Evolutionary conservation across 2,888 invertebrate species (phyloP), one percentile per base, ranked within the genome.

Genomic region (Protula sp.): DNA sequence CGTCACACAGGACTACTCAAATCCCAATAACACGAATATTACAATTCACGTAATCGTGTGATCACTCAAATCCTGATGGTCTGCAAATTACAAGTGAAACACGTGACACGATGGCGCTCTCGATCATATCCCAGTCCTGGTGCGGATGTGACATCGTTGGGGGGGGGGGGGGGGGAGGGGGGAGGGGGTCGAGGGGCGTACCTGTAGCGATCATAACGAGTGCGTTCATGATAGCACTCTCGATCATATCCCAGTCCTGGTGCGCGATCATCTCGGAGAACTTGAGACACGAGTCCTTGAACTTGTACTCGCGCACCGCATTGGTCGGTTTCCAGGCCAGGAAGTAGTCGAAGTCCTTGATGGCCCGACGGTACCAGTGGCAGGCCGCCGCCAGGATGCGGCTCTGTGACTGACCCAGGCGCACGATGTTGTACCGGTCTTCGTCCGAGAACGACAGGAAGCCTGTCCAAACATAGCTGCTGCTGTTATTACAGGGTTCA

Each of bases 351-450:
- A 67, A 67, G 30, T 67, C 58, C 3, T 55, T 28, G 30, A 38
- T 48, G 26, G 53, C 30, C 22, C 59, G 57, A 54, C 63, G 51
- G 54, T 55, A 66, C 67, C 67, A 67, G 61, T 67, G 64, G 2
- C 54, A 47, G 1, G 67, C 65, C 2, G 67, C 67, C 14, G 62
- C 59, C 27, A 67, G 57, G 27, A 67, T 67, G 9, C 67, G 55
- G 30, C 62, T 63, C 55, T 67, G 67, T 22, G 67, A 67, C 31
- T 67, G 67, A 26, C 67, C 67, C 5, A 66, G 48, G 3, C 63
- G 59, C 31, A 67, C 59, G n/a, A 67, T 57, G n/a, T 60, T 66
- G 31, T 56, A 58, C 54, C 66, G 67, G 56, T 67, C 67, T 4
- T 53, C 24, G n/a, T 38, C 47, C 53, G 58, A 27, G 14, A 67